Conservation (phyloP, 2,888 invertebrate species). For the Mamestra brassicae region DNA sequence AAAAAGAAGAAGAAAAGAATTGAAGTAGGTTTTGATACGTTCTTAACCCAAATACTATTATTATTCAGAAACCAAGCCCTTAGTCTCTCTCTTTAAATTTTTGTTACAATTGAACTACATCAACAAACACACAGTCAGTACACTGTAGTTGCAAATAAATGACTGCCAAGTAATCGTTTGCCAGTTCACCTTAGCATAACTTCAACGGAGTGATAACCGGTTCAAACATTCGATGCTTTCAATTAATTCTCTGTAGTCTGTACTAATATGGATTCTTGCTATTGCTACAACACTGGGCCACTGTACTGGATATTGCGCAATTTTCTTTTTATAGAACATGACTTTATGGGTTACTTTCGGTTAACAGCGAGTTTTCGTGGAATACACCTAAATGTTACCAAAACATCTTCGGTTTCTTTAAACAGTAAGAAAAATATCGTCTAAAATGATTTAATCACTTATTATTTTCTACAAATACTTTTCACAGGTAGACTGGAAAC, state of each 20-base stretch:
- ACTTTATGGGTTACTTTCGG: neutral
- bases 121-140: neutral
- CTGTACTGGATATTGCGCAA: slow-evolving; percentile 33
- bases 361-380: neutral
- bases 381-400: neutral
- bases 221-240: slow-evolving; percentile 37
- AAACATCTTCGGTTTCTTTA: neutral
- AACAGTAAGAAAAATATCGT: no score
- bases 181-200: slow-evolving; percentile 37
- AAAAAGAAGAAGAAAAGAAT: no score
- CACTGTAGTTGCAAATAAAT: slow-evolving; percentile 24
- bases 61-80: no score
- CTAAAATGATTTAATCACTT: no score
- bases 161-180: slow-evolving; percentile 28
- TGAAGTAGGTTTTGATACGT: no score
- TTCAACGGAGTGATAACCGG: slow-evolving; percentile 47
- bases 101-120: neutral
- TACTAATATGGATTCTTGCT: slow-evolving; percentile 52
- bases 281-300: slow-evolving; percentile 33
- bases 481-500: no score
- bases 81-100: neutral
- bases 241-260: slow-evolving; percentile 50
- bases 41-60: no score
- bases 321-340: slow-evolving; percentile 48
- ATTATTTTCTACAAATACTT: no score